Evolutionary conservation across 92 coral and sea anemone genomes (phyloP).

Genomic region (Isaurus tuberculatus): DNA sequence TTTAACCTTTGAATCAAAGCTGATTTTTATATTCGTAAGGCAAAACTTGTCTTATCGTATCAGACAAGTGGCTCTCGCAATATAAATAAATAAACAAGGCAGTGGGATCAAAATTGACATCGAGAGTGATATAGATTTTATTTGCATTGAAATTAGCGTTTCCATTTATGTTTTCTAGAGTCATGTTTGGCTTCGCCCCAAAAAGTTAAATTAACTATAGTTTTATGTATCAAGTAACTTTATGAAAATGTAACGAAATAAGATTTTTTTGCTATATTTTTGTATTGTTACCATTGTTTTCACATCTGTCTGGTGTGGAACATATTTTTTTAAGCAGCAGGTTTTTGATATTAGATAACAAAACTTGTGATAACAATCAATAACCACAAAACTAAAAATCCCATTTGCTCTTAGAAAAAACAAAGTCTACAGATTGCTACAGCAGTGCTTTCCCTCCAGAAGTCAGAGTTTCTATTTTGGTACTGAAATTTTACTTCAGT

Average conservation of each 20-base stretch:
- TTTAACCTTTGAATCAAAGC: too few species aligned
- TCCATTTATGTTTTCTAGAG: background rate
- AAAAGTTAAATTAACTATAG: background rate
- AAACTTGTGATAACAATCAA: background rate
- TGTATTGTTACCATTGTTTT: background rate
- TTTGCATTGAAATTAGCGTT: too few species aligned
- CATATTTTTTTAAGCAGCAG: background rate
- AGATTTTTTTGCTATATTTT: background rate
- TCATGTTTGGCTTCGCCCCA: background rate
- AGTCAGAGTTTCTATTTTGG: background rate
- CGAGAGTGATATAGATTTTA: too few species aligned
- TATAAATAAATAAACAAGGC: background rate
- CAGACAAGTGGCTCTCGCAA: background rate
- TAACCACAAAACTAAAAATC: background rate
- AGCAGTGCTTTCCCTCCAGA: too few species aligned
- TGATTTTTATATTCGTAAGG: too few species aligned
- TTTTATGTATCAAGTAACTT: background rate
- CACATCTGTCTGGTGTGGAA: conserved; percentile 38
- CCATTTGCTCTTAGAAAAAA: conserved; percentile 4
- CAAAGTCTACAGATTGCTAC: too few species aligned
- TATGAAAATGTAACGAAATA: background rate
- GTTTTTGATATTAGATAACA: background rate
- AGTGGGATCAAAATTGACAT: background rate
- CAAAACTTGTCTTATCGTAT: too few species aligned
- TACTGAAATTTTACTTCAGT: background rate